Percentiles rank a stretch among this genome's conserved stretches.
Conservation (phyloP, 2,888 invertebrate genomes). For the Agonopterix arenella region DNA sequence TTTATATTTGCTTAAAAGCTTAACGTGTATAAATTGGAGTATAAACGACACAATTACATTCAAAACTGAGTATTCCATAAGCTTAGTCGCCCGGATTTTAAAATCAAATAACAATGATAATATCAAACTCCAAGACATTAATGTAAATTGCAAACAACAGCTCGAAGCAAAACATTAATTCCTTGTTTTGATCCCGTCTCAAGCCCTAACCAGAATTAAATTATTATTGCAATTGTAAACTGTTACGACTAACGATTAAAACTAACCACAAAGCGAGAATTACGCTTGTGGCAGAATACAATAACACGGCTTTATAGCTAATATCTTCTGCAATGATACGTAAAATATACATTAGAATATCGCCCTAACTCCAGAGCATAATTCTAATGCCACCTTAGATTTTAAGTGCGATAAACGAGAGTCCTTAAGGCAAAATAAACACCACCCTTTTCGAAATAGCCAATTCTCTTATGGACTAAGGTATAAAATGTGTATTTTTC, state of each 20-base stretch:
- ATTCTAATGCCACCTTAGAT: slow-evolving; percentile 41
- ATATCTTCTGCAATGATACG: slow-evolving; percentile 20
- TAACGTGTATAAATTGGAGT: no score
- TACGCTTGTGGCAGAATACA: slow-evolving; percentile 24
- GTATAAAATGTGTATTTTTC: slow-evolving; percentile 67
- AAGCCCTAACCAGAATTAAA: slow-evolving; percentile 53
- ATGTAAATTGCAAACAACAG: slow-evolving; percentile 36
- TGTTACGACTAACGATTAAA: slow-evolving; percentile 64
- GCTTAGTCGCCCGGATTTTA: slow-evolving; percentile 23
- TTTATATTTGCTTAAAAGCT: no score
- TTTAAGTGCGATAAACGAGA: slow-evolving; percentile 33
- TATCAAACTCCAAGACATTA: slow-evolving; percentile 27
- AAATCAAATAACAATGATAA: slow-evolving; percentile 41
- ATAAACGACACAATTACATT: not conserved
- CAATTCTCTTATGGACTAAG: slow-evolving; percentile 40
- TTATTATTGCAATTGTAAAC: slow-evolving; percentile 70
- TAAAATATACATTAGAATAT: slow-evolving; percentile 45
- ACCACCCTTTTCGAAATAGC: slow-evolving; percentile 39
- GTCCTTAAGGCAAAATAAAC: slow-evolving; percentile 37
- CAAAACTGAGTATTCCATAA: not conserved
- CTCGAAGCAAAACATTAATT: slow-evolving; percentile 42
- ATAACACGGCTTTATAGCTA: slow-evolving; percentile 50
- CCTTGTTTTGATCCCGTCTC: slow-evolving; percentile 51
- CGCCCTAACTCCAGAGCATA: slow-evolving; percentile 38
- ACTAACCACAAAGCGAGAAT: slow-evolving; percentile 48